Conservation (phyloP, 2,888 invertebrate species). For the Drosophila emarginata region DNA sequence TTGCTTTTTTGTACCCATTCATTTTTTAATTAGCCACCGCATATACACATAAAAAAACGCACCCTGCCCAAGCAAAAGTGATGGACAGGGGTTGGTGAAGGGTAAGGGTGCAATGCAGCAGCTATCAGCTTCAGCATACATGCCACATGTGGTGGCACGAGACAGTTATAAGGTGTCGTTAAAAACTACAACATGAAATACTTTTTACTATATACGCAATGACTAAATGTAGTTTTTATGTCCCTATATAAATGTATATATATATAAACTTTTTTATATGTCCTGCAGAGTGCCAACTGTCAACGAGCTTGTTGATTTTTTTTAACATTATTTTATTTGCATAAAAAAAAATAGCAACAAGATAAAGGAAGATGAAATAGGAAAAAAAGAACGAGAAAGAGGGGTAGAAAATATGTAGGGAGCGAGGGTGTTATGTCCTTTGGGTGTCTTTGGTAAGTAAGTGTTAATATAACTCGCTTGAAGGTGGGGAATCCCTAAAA, state of each 20-base stretch:
- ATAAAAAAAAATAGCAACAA: conserved; percentile 14
- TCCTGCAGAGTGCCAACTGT: conserved; percentile 9
- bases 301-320: conserved; percentile 4
- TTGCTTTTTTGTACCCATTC: conserved; percentile 31
- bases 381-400: background rate
- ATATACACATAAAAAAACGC: conserved; percentile 61
- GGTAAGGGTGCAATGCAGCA: background rate
- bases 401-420: background rate
- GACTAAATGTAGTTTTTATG: conserved; percentile 6
- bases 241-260: background rate
- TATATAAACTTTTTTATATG: background rate
- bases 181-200: conserved; percentile 44
- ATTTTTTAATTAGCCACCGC: conserved; percentile 72
- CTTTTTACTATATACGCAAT: conserved; percentile 12
- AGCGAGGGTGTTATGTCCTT: background rate
- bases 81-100: background rate
- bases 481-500: background rate
- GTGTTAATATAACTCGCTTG: background rate
- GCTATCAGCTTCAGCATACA: conserved; percentile 13
- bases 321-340: conserved; percentile 4
- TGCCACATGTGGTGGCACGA: conserved; percentile 58
- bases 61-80: conserved; percentile 29
- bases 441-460: background rate
- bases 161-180: conserved; percentile 70
- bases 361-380: background rate